Evolutionary conservation across 2,113 vertebrate species (phyloP).

Genomic region (Chlorodrepanis virens): DNA sequence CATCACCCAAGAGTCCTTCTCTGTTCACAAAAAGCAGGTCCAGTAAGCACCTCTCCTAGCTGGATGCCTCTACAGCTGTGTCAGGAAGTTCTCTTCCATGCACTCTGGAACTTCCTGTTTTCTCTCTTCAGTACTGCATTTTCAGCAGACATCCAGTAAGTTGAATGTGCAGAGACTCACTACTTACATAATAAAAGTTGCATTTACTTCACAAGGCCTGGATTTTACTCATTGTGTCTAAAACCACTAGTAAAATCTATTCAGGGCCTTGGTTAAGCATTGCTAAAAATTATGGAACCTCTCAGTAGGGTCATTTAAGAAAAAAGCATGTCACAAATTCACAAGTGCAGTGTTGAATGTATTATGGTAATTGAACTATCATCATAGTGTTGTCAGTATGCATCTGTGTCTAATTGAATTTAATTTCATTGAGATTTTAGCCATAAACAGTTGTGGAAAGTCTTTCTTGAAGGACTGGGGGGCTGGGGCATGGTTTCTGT

Average conservation of each 20-base stretch:
- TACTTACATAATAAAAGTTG: not conserved
- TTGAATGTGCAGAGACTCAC: not conserved
- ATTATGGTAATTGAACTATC: constrained; percentile 16
- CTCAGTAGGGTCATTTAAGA: not conserved
- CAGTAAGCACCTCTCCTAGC: rapidly evolving
- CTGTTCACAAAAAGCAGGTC: not conserved
- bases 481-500: not conserved
- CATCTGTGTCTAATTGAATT: constrained; percentile 32
- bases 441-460: not conserved
- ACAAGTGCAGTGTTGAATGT: not conserved
- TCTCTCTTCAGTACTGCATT: not conserved
- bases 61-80: not conserved
- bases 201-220: not conserved
- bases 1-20: not conserved
- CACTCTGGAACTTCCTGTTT: not conserved
- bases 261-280: not conserved
- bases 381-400: not conserved
- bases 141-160: not conserved
- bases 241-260: not conserved
- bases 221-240: not conserved
- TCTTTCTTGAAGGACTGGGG: not conserved
- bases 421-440: not conserved
- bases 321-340: not conserved
- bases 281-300: not conserved
- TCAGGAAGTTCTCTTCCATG: not conserved